Evolutionary conservation across 2,888 invertebrate genomes (phyloP).

Genomic region (Pachymerium ferrugineum): DNA sequence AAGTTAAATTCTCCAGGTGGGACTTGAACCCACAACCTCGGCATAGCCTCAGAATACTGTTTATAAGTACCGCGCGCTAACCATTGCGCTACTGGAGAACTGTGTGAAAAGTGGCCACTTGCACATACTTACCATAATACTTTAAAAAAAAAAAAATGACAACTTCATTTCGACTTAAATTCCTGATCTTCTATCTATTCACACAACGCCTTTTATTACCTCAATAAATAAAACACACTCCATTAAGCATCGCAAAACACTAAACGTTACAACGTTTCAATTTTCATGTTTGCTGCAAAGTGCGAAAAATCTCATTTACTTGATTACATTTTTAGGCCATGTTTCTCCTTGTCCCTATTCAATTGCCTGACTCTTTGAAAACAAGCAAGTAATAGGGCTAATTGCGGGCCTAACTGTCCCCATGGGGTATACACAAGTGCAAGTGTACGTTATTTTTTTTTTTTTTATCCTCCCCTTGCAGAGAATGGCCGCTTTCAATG

Average conservation of each 20-base stretch:
- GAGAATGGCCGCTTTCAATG: neutral
- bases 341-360: neutral
- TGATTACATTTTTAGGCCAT: too few species aligned
- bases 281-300: neutral
- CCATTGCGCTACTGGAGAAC: constrained; percentile 51
- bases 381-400: neutral
- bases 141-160: too few species aligned
- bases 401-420: neutral
- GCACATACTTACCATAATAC: too few species aligned
- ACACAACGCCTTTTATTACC: neutral
- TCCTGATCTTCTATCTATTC: too few species aligned
- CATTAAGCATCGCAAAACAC: neutral
- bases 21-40: constrained; percentile 51
- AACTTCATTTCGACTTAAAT: too few species aligned
- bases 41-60: constrained; percentile 47
- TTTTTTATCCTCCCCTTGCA: neutral
- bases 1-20: constrained; percentile 49
- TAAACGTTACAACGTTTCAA: neutral
- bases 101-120: too few species aligned
- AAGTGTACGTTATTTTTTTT: neutral
- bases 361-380: neutral
- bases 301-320: neutral
- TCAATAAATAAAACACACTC: too few species aligned
- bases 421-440: neutral
- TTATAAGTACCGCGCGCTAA: constrained; percentile 52